These are phyloP conservation scores for Stomatorhinus ivindoensis DNA, from an alignment of 2,113 vertebrate genomes.

Conservation along the genomic window DNA sequence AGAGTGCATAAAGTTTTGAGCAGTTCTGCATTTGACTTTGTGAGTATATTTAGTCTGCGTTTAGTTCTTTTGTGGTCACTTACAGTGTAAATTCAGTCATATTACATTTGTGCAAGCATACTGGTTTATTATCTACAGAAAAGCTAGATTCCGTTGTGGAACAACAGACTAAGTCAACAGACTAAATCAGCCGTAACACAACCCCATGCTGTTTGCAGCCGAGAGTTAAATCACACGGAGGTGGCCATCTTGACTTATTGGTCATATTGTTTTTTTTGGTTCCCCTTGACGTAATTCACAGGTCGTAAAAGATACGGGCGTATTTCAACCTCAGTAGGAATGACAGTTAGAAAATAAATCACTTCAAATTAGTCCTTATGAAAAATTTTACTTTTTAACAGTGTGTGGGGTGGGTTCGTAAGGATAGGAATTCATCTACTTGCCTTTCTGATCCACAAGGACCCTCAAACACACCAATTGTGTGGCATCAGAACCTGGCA, in stretches of 20 bases:
- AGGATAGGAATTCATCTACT: background rate
- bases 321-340: background rate
- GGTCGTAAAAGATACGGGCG: background rate
- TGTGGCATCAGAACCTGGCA: background rate
- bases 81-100: background rate
- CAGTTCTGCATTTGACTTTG: background rate
- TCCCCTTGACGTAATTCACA: background rate
- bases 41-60: background rate
- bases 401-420: background rate
- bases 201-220: background rate
- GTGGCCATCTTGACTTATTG: background rate
- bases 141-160: background rate
- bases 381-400: background rate
- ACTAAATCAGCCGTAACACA: background rate
- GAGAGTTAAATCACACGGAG: background rate
- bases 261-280: background rate
- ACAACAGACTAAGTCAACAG: background rate
- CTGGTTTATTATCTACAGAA: slow-evolving; percentile 6
- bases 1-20: background rate
- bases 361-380: background rate
- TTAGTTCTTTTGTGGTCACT: background rate
- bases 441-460: background rate
- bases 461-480: background rate
- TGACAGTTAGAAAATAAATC: slow-evolving; percentile 1
- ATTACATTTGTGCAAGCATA: background rate